A percentile compares a stretch with the other conserved stretches of the same genome.
These are phyloP conservation scores for Scarus forsteni DNA, from an alignment of 2,797 vertebrate species.

Conservation along the genomic window DNA sequence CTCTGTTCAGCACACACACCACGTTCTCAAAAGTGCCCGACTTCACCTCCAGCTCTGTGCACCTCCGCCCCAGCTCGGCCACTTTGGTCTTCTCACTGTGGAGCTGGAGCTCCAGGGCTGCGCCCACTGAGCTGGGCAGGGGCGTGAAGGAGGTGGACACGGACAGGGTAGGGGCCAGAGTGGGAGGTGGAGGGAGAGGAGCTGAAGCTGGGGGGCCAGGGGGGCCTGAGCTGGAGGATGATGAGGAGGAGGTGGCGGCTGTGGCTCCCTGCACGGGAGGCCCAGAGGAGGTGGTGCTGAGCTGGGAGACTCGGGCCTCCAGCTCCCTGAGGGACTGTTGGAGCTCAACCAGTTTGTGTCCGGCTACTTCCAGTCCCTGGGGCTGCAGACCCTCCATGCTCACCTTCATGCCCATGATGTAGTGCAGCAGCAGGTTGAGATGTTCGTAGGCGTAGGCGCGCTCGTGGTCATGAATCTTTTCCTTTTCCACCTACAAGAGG, in stretches of 20 bases:
- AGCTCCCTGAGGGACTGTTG: conserved; percentile 87
- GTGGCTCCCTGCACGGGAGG: conserved; percentile 87
- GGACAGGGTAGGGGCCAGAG: conserved; percentile 72
- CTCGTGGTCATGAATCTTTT: conserved; percentile 92
- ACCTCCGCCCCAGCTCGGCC: conserved; percentile 86
- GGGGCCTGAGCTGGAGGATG: conserved; percentile 68
- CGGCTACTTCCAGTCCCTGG: conserved; percentile 85
- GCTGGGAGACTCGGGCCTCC: conserved; percentile 84
- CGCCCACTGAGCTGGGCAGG: conserved; percentile 84
- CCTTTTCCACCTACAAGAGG: conserved; percentile 90
- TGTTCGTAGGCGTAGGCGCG: conserved; percentile 89
- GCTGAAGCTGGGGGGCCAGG: conserved; percentile 57
- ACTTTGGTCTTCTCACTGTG: conserved; percentile 87
- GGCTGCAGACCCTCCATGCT: conserved; percentile 89
- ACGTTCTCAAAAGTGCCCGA: conserved; percentile 95
- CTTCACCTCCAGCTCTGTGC: conserved; percentile 91
- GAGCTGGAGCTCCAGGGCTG: conserved; percentile 86
- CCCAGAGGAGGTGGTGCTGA: conserved; percentile 80
- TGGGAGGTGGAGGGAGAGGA: conserved; percentile 69
- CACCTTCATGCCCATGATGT: conserved; percentile 90
- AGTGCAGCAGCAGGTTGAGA: conserved; percentile 91
- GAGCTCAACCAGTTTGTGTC: conserved; percentile 87
- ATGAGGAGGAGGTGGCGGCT: conserved; percentile 68
- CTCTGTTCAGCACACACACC: conserved; percentile 95
- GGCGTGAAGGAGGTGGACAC: conserved; percentile 85